These are phyloP conservation scores for Malurus melanocephalus DNA, from an alignment of 2,113 vertebrate species.

Conservation along the genomic window DNA sequence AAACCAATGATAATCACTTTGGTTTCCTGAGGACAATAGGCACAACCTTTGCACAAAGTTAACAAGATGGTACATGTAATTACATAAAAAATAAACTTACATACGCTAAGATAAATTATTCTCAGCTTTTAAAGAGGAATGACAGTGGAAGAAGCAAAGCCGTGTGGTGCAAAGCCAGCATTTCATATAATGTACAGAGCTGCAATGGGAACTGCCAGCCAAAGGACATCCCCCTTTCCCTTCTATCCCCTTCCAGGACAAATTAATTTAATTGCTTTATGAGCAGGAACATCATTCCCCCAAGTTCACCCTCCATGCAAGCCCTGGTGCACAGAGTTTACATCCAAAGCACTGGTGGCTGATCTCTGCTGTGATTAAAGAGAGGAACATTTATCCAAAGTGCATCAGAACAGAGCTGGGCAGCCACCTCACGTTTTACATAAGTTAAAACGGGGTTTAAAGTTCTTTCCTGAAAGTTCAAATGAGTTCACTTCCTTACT, in stretches of 20 bases:
- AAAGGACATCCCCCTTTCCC: slow-evolving; percentile 22
- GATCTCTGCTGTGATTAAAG: slow-evolving; percentile 37
- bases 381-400: slow-evolving; percentile 13
- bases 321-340: slow-evolving; percentile 37
- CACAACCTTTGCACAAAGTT: slow-evolving; percentile 70
- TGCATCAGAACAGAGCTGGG: slow-evolving; percentile 31
- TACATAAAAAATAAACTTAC: slow-evolving; percentile 77
- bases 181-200: slow-evolving; percentile 38
- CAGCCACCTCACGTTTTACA: slow-evolving; percentile 9
- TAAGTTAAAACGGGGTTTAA: not conserved
- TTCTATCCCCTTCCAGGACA: slow-evolving; percentile 35
- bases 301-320: slow-evolving; percentile 6
- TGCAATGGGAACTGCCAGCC: slow-evolving; percentile 54
- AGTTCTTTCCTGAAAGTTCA: slow-evolving; percentile 36
- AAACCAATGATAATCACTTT: slow-evolving; percentile 75
- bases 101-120: slow-evolving; percentile 75
- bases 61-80: slow-evolving; percentile 71
- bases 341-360: slow-evolving; percentile 33
- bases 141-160: slow-evolving; percentile 35
- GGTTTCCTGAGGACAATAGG: slow-evolving; percentile 77
- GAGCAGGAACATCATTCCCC: slow-evolving; percentile 45
- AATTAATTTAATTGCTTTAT: slow-evolving; percentile 46
- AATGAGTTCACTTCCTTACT: slow-evolving; percentile 29
- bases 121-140: slow-evolving; percentile 70
- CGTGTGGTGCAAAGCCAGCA: slow-evolving; percentile 47